Percentiles rank a stretch among this genome's conserved stretches.
Evolutionary conservation across 2,888 invertebrate genomes (phyloP).

Genomic region (Drosophila nigricruria): DNA sequence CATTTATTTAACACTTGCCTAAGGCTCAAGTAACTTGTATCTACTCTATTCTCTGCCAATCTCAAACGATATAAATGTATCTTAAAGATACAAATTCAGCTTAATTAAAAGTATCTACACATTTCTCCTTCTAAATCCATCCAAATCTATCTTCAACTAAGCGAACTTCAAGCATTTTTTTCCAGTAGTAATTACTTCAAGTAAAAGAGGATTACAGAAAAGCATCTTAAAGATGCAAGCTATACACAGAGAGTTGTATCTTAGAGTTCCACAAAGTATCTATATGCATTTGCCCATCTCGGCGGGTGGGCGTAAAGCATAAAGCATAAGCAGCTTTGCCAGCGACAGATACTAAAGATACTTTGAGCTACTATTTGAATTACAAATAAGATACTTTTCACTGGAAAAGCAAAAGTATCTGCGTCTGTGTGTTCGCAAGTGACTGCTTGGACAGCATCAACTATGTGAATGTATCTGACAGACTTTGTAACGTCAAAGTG

Average conservation of each 20-base stretch:
- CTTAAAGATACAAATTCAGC: background rate
- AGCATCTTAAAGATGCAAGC: background rate
- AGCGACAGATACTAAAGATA: background rate
- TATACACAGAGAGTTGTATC: background rate
- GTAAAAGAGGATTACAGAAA: background rate
- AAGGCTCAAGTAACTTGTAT: background rate
- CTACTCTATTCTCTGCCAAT: too few relatives aligned
- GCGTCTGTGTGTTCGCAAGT: background rate
- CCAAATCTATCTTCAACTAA: background rate
- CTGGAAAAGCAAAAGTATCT: background rate
- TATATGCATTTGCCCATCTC: background rate
- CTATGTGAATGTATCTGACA: background rate
- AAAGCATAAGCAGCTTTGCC: conserved; percentile 1
- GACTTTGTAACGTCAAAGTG: background rate
- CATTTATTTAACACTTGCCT: background rate
- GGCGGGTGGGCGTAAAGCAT: background rate
- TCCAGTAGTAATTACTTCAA: background rate
- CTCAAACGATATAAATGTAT: background rate
- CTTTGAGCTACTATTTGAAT: conserved; percentile 3
- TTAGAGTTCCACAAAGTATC: conserved; percentile 1
- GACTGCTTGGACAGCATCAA: background rate
- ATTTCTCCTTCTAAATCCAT: too few relatives aligned
- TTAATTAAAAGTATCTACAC: background rate
- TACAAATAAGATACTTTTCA: conserved; percentile 1
- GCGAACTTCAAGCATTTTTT: background rate